Base-by-base conservation (phyloP, 1,140 invertebrate species). In the Trigoniulus corallinus region DNA sequence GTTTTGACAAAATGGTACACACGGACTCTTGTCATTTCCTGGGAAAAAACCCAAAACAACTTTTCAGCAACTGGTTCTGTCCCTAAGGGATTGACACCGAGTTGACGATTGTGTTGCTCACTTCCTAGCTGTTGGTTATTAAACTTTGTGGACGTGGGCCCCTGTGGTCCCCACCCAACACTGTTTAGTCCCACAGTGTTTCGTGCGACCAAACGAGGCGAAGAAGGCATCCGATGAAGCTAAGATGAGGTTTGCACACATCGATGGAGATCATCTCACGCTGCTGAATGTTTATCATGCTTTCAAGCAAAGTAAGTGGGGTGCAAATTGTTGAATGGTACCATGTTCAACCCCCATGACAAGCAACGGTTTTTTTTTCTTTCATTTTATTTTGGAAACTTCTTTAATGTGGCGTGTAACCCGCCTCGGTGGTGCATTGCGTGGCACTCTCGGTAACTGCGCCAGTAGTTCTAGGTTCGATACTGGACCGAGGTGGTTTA, bases 241-340 rank as follows among this genome's bases (percentile, higher is more conserved):
- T 54, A 99, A 98, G 75, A 93, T 95, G 83, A 75, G 93, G 51
- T 99, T 99, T 70, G 94, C 95, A 0, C 96, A 99, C 72, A 95
- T 98, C 59, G 95, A 99, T 71, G 96, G 96, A 22, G 96, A 99
- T 71, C 96, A 99, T 67, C 74, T 99, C 53, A 81, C 94, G 55
- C 70, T 98, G 64, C 72, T 96, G 59, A 82, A 99, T 72, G 80
- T 98, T 57, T 84, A 98, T 64, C 95, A 98, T 65, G 94, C 95
- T 24, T 99, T 98, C 64, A 98, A 98, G 72, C 94, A 98, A 72
- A 97, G 92, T 97, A 68, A 87, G 88, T 84, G n/a, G 29, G n/a
- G n/a, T n/a, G n/a, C n/a, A n/a, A n/a, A n/a, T n/a, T n/a, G n/a
- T n/a, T n/a, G n/a, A n/a, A n/a, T n/a, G n/a, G n/a, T n/a, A n/a